These are phyloP conservation scores for Alouatta palliata DNA, from an alignment of 2,113 vertebrate species.

Conservation along the genomic window DNA sequence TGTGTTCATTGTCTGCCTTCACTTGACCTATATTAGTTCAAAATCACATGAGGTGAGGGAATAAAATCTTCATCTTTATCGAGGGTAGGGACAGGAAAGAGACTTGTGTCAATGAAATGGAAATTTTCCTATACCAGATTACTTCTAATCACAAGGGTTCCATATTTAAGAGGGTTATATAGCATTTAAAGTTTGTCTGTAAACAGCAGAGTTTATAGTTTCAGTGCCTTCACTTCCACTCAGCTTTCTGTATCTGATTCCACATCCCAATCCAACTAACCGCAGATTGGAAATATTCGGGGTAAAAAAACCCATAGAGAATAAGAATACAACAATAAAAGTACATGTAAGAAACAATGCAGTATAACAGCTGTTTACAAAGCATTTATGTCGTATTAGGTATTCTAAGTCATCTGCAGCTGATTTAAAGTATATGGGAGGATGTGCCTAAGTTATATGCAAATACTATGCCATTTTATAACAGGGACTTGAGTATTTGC, in stretches of 20 bases:
- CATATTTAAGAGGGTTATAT: background rate
- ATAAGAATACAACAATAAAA: background rate
- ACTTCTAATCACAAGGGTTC: background rate
- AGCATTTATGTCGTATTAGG: background rate
- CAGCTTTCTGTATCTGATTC: too few species aligned
- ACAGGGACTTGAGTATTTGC: background rate
- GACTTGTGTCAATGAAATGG: background rate
- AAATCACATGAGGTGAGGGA: background rate
- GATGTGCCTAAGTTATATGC: background rate
- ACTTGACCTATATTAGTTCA: background rate
- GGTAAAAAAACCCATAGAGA: background rate
- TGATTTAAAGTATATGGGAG: background rate
- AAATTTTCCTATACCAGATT: background rate
- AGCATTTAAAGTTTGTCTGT: background rate
- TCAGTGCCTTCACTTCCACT: background rate
- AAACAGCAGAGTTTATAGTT: background rate
- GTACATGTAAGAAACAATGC: background rate
- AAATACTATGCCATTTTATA: background rate
- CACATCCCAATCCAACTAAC: background rate
- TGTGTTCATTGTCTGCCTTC: background rate
- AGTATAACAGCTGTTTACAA: background rate
- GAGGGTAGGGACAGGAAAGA: background rate
- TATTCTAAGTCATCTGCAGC: background rate
- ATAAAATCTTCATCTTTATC: background rate
- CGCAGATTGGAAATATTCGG: fast-evolving